Conservation (phyloP, 2,113 vertebrate genomes). For the Sminthopsis crassicaudata region DNA sequence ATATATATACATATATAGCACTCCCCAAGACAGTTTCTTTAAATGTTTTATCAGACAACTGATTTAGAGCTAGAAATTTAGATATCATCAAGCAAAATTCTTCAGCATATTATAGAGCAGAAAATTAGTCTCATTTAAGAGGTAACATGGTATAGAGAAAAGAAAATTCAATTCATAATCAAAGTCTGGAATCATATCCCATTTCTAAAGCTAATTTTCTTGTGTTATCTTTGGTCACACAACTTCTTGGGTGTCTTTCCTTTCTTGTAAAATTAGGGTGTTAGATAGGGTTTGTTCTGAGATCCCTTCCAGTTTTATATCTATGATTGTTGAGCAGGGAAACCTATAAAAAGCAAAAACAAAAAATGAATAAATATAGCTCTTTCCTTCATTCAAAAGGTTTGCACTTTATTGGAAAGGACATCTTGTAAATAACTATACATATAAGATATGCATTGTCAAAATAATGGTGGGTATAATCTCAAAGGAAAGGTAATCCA, state of each 20-base stretch:
- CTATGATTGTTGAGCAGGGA: background rate
- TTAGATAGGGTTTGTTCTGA: background rate
- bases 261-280: background rate
- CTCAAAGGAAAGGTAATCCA: background rate
- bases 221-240: background rate
- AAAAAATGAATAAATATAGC: too few relatives aligned
- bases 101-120: background rate
- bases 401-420: background rate
- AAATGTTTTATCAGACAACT: background rate
- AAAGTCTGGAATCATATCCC: background rate
- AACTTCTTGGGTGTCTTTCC: background rate
- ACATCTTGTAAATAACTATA: background rate
- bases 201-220: background rate
- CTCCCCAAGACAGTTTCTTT: background rate
- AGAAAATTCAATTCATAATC: background rate
- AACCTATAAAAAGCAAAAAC: background rate
- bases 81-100: background rate
- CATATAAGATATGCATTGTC: background rate
- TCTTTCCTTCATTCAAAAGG: background rate
- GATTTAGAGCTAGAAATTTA: background rate
- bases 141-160: background rate
- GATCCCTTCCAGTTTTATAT: background rate
- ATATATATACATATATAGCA: too few relatives aligned
- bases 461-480: background rate
- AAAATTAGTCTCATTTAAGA: background rate